Evolutionary conservation across 2,888 invertebrate species (phyloP).

Genomic region (Trachelus iudaicus): DNA sequence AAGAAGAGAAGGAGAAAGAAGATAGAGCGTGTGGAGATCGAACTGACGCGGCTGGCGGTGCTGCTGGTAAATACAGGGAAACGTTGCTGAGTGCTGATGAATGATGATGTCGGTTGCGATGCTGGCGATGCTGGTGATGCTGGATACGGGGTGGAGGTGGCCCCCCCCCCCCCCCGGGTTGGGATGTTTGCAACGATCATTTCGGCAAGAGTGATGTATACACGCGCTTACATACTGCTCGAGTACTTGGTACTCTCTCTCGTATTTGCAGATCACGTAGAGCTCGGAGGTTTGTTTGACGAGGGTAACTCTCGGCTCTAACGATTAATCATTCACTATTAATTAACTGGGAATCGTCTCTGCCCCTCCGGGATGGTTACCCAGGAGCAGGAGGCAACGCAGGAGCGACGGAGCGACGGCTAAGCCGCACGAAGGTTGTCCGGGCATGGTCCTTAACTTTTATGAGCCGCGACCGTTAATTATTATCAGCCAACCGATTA

Average conservation of each 20-base stretch:
- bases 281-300: constrained; percentile 56
- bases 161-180: too few relatives aligned
- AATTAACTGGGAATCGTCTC: constrained; percentile 53
- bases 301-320: constrained; percentile 49
- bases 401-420: constrained; percentile 6
- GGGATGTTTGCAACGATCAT: too few relatives aligned
- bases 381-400: too few relatives aligned
- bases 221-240: constrained; percentile 24
- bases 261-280: constrained; percentile 55
- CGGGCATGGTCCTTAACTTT: constrained; percentile 56
- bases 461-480: constrained; percentile 49
- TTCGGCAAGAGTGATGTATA: too few relatives aligned
- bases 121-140: neutral
- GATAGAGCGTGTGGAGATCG: too few relatives aligned
- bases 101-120: too few relatives aligned
- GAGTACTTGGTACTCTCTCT: constrained; percentile 24
- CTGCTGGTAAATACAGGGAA: too few relatives aligned
- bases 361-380: constrained; percentile 11
- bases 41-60: too few relatives aligned
- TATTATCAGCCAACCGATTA: constrained; percentile 40
- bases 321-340: constrained; percentile 61
- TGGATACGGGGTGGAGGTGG: neutral
- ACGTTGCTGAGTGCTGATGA: too few relatives aligned
- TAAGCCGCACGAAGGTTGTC: constrained; percentile 34
- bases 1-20: too few relatives aligned